Conservation (phyloP, 2,888 invertebrate species). For the Cheilosia vulpina region DNA sequence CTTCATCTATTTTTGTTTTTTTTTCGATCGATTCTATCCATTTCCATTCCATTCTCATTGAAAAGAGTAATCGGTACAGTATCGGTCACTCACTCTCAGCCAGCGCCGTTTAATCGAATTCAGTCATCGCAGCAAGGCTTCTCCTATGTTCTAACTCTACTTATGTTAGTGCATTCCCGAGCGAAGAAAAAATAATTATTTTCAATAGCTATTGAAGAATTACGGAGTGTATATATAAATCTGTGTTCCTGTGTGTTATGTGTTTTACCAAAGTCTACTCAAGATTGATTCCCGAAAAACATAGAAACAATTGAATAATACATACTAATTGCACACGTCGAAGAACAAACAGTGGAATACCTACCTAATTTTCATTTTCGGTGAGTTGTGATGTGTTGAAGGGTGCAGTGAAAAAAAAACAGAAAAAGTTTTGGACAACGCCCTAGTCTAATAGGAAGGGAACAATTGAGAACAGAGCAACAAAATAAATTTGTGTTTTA, state of each 20-base stretch:
- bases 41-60: slow-evolving; percentile 4
- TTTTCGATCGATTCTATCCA: slow-evolving; percentile 14
- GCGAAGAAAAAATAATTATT: not conserved
- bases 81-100: slow-evolving; percentile 32
- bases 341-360: slow-evolving; percentile 12
- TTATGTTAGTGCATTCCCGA: slow-evolving; percentile 28
- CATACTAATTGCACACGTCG: not conserved
- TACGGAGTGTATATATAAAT: slow-evolving; percentile 13
- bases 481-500: slow-evolving; percentile 17
- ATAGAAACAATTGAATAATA: slow-evolving; percentile 9
- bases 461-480: slow-evolving; percentile 44
- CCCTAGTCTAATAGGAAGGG: slow-evolving; percentile 55
- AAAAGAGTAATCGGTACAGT: slow-evolving; percentile 4
- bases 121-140: slow-evolving; percentile 52
- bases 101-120: slow-evolving; percentile 40
- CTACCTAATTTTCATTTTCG: slow-evolving; percentile 1
- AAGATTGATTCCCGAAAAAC: slow-evolving; percentile 20
- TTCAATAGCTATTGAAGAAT: not conserved
- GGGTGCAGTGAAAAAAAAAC: slow-evolving; percentile 18
- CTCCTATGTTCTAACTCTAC: slow-evolving; percentile 7
- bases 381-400: slow-evolving; percentile 29
- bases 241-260: slow-evolving; percentile 21
- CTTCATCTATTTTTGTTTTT: no score
- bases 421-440: slow-evolving; percentile 54
- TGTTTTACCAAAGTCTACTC: slow-evolving; percentile 40